Percentiles rank a stretch among this genome's conserved stretches.
These are phyloP conservation scores for Lithophane ornitopus DNA, from an alignment of 2,888 invertebrate species.

Conservation along the genomic window DNA sequence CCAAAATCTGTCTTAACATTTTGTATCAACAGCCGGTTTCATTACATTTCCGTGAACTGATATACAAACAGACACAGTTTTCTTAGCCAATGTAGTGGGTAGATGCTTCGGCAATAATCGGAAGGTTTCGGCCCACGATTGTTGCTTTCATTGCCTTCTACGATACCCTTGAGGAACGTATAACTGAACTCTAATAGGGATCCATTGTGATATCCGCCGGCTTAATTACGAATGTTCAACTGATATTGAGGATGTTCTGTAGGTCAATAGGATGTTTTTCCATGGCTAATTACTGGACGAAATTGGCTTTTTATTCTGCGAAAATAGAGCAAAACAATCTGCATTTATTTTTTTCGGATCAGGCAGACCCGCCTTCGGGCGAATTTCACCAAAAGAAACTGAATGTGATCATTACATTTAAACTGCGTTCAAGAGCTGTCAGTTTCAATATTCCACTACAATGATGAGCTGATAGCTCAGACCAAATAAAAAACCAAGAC, in stretches of 20 bases:
- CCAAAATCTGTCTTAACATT: slow-evolving; percentile 45
- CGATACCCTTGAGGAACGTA: slow-evolving; percentile 80
- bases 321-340: neutral
- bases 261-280: slow-evolving; percentile 52
- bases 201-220: slow-evolving; percentile 80
- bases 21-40: slow-evolving; percentile 39
- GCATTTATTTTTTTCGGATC: neutral
- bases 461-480: too few relatives aligned
- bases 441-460: neutral
- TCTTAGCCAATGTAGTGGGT: slow-evolving; percentile 51
- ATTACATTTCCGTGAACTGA: slow-evolving; percentile 43
- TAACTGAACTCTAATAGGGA: slow-evolving; percentile 81
- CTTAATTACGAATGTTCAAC: slow-evolving; percentile 72
- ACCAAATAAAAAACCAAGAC: too few relatives aligned
- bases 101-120: slow-evolving; percentile 62
- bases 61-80: slow-evolving; percentile 42
- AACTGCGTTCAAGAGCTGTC: neutral
- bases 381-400: neutral
- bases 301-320: neutral
- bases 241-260: slow-evolving; percentile 64
- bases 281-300: slow-evolving; percentile 32
- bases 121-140: slow-evolving; percentile 57
- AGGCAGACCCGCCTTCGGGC: neutral
- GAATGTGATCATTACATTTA: neutral
- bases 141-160: slow-evolving; percentile 62